Conservation (phyloP, 2,888 invertebrate genomes). For the Miltochrista miniata region DNA sequence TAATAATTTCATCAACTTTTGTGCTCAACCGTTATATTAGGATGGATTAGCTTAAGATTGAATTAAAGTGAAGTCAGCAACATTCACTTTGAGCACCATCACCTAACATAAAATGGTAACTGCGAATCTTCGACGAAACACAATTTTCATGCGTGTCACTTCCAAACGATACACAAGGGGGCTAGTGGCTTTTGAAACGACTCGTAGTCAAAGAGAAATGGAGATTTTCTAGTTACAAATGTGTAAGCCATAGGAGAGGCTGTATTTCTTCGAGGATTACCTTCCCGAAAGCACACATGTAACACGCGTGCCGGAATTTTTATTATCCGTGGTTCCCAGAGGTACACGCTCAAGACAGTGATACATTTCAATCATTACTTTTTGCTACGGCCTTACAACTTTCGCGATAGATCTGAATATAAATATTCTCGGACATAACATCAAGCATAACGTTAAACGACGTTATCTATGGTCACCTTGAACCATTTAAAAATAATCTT, state of each 20-base stretch:
- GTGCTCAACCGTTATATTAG: too few relatives aligned
- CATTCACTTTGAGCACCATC: slow-evolving; percentile 46
- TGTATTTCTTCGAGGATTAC: slow-evolving; percentile 80
- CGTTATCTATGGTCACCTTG: too few relatives aligned
- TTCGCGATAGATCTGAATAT: too few relatives aligned
- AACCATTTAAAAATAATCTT: too few relatives aligned
- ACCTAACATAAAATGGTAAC: slow-evolving; percentile 49
- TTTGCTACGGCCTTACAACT: slow-evolving; percentile 51
- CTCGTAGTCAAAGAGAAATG: slow-evolving; percentile 81
- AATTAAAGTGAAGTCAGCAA: slow-evolving; percentile 51
- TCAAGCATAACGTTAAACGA: too few relatives aligned
- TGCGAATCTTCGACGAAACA: slow-evolving; percentile 65
- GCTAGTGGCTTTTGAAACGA: slow-evolving; percentile 74
- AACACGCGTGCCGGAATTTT: slow-evolving; percentile 73
- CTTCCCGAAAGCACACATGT: slow-evolving; percentile 72
- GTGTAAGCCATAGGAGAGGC: slow-evolving; percentile 73
- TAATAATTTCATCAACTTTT: too few relatives aligned
- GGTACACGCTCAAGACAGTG: slow-evolving; percentile 71
- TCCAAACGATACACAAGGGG: slow-evolving; percentile 73
- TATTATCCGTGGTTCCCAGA: slow-evolving; percentile 70
- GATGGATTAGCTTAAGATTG: too few relatives aligned
- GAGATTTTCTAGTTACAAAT: slow-evolving; percentile 81
- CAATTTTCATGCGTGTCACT: slow-evolving; percentile 80
- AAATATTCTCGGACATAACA: too few relatives aligned
- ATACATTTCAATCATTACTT: slow-evolving; percentile 73